Conservation (phyloP, 2,797 vertebrate genomes). For the Eidolon dupreanum region DNA sequence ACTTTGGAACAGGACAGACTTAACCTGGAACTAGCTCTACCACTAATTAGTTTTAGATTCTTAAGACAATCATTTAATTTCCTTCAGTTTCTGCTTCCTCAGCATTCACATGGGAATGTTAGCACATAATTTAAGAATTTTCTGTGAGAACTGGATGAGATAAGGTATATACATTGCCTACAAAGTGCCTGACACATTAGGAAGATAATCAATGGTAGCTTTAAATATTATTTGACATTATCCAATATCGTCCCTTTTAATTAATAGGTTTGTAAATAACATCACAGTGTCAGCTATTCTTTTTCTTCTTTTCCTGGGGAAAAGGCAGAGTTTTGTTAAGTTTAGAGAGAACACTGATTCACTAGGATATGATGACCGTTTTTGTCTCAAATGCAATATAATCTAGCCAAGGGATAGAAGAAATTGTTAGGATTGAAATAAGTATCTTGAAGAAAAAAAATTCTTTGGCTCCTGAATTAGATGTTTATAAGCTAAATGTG, state of each 20-base stretch:
- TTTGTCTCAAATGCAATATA: not conserved
- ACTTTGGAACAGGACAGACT: not conserved
- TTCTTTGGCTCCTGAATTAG: not conserved
- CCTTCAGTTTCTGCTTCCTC: not conserved
- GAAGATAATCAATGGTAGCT: not conserved
- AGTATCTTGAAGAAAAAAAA: not conserved
- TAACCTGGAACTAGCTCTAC: not conserved
- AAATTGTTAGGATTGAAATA: not conserved
- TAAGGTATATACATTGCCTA: not conserved
- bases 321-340: not conserved
- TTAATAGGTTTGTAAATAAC: not conserved
- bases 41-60: not conserved
- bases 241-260: not conserved
- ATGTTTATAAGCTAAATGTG: not conserved
- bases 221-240: constrained; percentile 11
- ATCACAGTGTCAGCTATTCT: not conserved
- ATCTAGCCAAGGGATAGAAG: not conserved
- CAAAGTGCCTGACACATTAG: not conserved
- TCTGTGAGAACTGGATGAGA: not conserved
- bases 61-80: not conserved
- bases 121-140: not conserved
- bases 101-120: not conserved
- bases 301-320: not conserved
- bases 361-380: not conserved
- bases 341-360: not conserved